These are phyloP conservation scores for Anguilla anguilla DNA, from an alignment of 2,797 vertebrate genomes.

Conservation along the genomic window DNA sequence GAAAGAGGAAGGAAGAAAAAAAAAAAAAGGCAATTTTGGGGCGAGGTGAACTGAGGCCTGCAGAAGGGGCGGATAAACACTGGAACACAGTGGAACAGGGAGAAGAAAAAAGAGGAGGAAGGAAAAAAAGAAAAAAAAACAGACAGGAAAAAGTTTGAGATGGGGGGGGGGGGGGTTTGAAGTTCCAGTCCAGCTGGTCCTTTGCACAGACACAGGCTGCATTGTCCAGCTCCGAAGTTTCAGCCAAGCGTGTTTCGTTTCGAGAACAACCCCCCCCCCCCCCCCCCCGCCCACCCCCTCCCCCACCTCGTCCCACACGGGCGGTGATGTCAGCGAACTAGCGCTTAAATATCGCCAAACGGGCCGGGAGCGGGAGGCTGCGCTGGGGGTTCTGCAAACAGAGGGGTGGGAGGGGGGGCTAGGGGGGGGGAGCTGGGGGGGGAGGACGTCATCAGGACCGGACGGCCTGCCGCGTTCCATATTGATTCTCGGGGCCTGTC, in stretches of 20 bases:
- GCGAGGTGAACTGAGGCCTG: constrained; percentile 37
- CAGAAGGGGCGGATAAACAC: constrained; percentile 25
- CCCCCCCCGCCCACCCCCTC: neutral
- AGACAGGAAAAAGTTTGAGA: constrained; percentile 44
- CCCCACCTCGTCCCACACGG: constrained; percentile 33
- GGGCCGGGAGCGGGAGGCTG: constrained; percentile 19
- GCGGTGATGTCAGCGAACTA: constrained; percentile 49
- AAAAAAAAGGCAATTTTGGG: constrained; percentile 41
- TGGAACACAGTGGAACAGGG: constrained; percentile 9
- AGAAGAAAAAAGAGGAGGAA: neutral
- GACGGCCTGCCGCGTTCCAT: constrained; percentile 18
- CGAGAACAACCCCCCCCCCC: neutral
- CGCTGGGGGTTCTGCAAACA: constrained; percentile 26
- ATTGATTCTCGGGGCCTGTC: constrained; percentile 23
- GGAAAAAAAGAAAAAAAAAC: neutral
- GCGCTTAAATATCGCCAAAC: constrained; percentile 26
- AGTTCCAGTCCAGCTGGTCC: constrained; percentile 59
- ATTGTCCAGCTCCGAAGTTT: constrained; percentile 53
- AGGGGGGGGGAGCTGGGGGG: neutral
- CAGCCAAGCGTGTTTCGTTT: constrained; percentile 52
- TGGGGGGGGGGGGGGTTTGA: constrained; percentile 40
- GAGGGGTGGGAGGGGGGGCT: neutral
- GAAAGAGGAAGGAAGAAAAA: constrained; percentile 51
- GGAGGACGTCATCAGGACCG: constrained; percentile 1
- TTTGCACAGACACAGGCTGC: constrained; percentile 57